Conservation (phyloP, 2,797 vertebrate genomes). For the Netta rufina region DNA sequence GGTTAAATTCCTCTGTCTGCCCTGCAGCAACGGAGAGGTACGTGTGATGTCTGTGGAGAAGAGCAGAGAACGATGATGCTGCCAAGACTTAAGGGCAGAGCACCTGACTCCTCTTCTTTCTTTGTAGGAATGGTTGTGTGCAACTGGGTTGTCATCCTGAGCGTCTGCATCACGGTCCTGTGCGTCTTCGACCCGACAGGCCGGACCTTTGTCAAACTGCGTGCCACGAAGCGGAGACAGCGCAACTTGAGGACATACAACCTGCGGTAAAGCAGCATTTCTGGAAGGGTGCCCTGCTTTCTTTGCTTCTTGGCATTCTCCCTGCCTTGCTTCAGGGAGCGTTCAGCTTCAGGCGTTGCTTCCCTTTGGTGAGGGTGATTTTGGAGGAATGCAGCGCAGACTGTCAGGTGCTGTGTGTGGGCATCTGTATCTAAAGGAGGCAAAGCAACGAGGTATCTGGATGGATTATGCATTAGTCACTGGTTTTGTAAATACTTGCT, state of each 20-base stretch:
- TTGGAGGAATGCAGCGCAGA: neutral
- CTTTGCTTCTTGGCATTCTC: neutral
- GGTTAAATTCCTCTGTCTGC: neutral
- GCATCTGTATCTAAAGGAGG: neutral
- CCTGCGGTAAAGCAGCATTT: conserved; percentile 81
- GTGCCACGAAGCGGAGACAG: conserved; percentile 94
- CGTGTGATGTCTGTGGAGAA: rapidly evolving
- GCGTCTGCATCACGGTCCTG: conserved; percentile 95
- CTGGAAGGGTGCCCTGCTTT: neutral
- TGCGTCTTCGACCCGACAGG: conserved; percentile 98
- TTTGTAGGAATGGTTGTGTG: conserved; percentile 92
- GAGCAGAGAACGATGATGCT: neutral
- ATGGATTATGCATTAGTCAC: neutral
- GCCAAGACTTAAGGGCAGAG: rapidly evolving
- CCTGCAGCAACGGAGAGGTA: neutral
- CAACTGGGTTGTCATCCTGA: conserved; percentile 99
- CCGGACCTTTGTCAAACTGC: conserved; percentile 96
- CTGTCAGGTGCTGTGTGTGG: neutral
- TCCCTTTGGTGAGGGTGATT: neutral
- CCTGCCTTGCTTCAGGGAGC: neutral
- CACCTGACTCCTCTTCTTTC: neutral
- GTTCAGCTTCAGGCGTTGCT: rapidly evolving
- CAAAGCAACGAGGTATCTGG: rapidly evolving
- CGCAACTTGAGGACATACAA: conserved; percentile 97
- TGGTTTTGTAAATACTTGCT: neutral